Percentiles rank a stretch among this genome's conserved stretches.
Evolutionary conservation across 2,113 vertebrate genomes (phyloP).

Genomic region (Passerina amoena): DNA sequence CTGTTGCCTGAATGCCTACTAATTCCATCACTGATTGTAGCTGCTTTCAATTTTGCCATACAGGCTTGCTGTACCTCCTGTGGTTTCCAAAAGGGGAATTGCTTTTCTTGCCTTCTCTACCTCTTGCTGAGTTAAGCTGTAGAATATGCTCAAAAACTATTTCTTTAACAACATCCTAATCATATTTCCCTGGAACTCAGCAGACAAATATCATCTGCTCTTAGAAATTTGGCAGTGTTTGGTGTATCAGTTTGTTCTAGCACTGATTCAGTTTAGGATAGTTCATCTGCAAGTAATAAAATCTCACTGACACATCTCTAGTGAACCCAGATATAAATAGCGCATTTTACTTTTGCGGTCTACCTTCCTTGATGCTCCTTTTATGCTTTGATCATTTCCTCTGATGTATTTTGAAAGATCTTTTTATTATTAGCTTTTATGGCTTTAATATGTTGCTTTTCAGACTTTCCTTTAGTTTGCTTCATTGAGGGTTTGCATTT

Average conservation of each 20-base stretch:
- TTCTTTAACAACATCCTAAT: neutral
- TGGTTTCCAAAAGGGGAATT: neutral
- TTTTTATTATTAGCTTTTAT: constrained; percentile 45
- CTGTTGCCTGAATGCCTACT: neutral
- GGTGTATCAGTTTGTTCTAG: neutral
- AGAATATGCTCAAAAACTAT: neutral
- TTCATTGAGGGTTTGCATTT: neutral
- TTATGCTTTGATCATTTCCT: constrained; percentile 57
- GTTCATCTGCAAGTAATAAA: constrained; percentile 61
- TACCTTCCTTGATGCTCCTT: constrained; percentile 47
- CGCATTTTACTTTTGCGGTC: constrained; percentile 2
- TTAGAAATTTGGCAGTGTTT: neutral
- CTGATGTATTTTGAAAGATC: constrained; percentile 46
- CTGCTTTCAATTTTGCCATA: neutral
- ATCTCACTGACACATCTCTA: constrained; percentile 8
- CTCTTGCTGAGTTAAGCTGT: neutral
- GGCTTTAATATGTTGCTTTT: neutral
- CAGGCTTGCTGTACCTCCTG: neutral
- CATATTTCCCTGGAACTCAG: neutral
- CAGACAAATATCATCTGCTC: neutral
- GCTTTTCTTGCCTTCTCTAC: neutral
- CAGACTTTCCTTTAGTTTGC: neutral
- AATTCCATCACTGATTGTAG: neutral
- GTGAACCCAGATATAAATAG: constrained; percentile 53
- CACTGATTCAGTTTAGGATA: constrained; percentile 17